Percentiles rank a stretch among this genome's conserved stretches.
phyloP scores from a whole-genome alignment of 2,888 invertebrate species.

The Cloeon dipterum region DNA sequence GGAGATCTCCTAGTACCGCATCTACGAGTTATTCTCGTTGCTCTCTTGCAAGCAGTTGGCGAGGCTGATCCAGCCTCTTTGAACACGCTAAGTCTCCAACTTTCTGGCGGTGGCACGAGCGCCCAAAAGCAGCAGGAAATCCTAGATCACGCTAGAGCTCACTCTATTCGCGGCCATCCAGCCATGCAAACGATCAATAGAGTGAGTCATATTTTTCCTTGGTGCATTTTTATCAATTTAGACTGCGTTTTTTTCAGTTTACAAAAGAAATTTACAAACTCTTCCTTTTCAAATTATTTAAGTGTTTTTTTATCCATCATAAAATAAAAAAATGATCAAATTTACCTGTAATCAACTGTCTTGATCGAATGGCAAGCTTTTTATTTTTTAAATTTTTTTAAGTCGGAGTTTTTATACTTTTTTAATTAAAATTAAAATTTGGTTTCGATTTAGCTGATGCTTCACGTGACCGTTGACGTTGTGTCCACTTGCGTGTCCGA shows the following conservation, averaged over 20 bases:
- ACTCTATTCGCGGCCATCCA: conserved; percentile 60
- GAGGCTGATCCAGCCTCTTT: conserved; percentile 62
- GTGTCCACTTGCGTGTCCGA: background rate
- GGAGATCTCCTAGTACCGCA: conserved; percentile 60
- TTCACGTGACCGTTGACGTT: background rate
- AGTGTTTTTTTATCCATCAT: no score
- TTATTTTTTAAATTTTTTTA: no score
- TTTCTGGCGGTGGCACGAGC: conserved; percentile 29
- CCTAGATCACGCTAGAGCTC: conserved; percentile 57
- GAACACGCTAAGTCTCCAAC: conserved; percentile 52
- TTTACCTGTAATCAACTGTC: no score
- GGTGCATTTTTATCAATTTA: background rate
- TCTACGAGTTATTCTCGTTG: conserved; percentile 55
- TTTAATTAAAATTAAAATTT: no score
- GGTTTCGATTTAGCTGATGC: no score
- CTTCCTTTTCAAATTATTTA: no score
- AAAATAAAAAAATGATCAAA: no score
- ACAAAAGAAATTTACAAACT: no score
- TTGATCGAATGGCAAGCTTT: no score
- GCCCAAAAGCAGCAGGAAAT: conserved; percentile 41
- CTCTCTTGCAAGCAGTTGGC: conserved; percentile 63
- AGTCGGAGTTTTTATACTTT: no score
- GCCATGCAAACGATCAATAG: conserved; percentile 72
- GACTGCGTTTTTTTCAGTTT: no score
- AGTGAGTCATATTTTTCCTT: conserved; percentile 21